Conservation (phyloP, 2,888 invertebrate genomes). For the Pyrocoelia pectoralis region DNA sequence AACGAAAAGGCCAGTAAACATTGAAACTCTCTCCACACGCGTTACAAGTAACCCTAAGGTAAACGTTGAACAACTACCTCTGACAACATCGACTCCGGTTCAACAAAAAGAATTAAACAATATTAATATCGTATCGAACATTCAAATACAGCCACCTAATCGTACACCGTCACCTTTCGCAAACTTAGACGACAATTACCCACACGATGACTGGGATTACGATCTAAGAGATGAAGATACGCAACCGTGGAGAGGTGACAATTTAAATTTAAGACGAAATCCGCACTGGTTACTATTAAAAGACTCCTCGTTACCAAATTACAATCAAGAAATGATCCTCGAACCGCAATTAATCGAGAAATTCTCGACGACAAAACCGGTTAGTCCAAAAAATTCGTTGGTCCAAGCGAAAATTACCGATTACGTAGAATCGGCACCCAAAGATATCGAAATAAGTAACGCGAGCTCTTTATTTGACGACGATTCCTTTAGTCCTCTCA, state of each 20-base stretch:
- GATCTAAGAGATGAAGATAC: not conserved
- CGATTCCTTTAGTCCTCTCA: constrained; percentile 38
- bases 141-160: constrained; percentile 3
- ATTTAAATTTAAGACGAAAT: constrained; percentile 35
- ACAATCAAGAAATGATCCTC: constrained; percentile 44
- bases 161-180: not conserved
- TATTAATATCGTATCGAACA: constrained; percentile 13
- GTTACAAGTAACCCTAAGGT: not conserved
- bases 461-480: constrained; percentile 38
- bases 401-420: constrained; percentile 37
- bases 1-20: not conserved
- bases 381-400: constrained; percentile 13
- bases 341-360: constrained; percentile 42
- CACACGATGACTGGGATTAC: not conserved
- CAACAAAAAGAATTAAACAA: not conserved
- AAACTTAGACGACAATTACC: not conserved
- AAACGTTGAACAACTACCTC: not conserved
- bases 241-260: constrained; percentile 42
- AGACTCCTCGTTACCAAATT: constrained; percentile 36
- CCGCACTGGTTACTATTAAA: constrained; percentile 43
- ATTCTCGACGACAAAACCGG: constrained; percentile 3
- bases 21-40: not conserved
- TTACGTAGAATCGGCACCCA: constrained; percentile 18
- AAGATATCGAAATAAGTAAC: not conserved
- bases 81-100: not conserved